Percentiles rank a stretch among this genome's conserved stretches.
Evolutionary conservation across 2,888 invertebrate genomes (phyloP).

Genomic region (Amphipoea oculea): DNA sequence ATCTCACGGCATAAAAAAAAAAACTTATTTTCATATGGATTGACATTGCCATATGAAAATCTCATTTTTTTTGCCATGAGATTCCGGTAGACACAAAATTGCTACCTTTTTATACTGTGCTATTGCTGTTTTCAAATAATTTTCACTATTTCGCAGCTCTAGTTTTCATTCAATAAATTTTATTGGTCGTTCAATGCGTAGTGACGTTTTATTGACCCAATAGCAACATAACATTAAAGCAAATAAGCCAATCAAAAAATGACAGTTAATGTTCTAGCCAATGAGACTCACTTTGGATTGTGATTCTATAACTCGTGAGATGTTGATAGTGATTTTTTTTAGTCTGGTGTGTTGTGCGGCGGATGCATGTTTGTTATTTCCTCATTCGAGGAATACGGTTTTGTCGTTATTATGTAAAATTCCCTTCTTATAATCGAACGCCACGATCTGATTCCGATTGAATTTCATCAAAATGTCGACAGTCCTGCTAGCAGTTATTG

Average conservation of each 20-base stretch:
- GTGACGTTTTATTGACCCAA: conserved; percentile 1
- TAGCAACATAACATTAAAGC: rapidly evolving
- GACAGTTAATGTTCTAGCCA: neutral
- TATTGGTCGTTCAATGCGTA: neutral
- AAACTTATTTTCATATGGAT: too few relatives aligned
- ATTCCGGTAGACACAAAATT: too few relatives aligned
- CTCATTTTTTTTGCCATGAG: too few relatives aligned
- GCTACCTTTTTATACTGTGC: too few relatives aligned
- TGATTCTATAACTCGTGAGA: conserved; percentile 44
- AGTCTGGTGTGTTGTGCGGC: conserved; percentile 69
- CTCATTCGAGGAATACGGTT: conserved; percentile 69
- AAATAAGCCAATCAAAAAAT: conserved; percentile 21
- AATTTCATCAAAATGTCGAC: conserved; percentile 92
- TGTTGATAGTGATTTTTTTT: conserved; percentile 55
- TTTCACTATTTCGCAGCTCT: neutral
- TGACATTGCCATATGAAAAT: too few relatives aligned
- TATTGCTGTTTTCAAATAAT: neutral
- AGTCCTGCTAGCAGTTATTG: conserved; percentile 94
- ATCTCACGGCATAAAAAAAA: too few relatives aligned
- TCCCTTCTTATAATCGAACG: conserved; percentile 61
- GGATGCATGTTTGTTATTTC: conserved; percentile 69
- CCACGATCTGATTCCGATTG: conserved; percentile 58
- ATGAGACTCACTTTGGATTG: conserved; percentile 1
- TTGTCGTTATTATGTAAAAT: conserved; percentile 83
- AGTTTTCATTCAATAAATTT: neutral